phyloP scores from a whole-genome alignment of 2,888 invertebrate species.

The Andrena hattorfiana region DNA sequence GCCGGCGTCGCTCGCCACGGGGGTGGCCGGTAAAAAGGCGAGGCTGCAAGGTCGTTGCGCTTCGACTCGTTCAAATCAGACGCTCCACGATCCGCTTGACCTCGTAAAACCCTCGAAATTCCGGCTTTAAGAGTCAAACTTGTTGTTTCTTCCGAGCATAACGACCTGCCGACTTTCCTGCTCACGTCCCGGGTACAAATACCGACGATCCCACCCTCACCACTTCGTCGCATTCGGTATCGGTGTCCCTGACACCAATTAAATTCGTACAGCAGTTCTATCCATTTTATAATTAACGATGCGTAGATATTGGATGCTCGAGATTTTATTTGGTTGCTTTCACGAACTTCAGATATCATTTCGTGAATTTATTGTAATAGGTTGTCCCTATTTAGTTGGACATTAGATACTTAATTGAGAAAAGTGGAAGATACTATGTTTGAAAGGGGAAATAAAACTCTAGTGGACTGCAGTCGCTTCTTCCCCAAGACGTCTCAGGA shows the following conservation, averaged over 20 bases:
- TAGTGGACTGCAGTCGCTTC: background rate
- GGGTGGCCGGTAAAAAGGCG: slow-evolving; percentile 66
- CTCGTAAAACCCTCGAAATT: slow-evolving; percentile 52
- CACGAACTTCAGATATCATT: too few relatives aligned
- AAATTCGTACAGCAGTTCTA: background rate
- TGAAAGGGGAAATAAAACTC: too few relatives aligned
- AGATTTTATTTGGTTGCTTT: too few relatives aligned
- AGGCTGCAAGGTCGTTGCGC: slow-evolving; percentile 63
- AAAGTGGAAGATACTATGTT: too few relatives aligned
- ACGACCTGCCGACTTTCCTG: background rate
- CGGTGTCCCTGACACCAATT: background rate
- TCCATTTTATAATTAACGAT: background rate
- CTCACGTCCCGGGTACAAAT: background rate
- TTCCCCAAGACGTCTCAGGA: background rate
- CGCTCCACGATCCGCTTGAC: slow-evolving; percentile 36
- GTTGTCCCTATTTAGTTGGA: too few relatives aligned
- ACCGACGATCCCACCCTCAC: background rate
- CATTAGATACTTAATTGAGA: too few relatives aligned
- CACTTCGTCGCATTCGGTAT: background rate
- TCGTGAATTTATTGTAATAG: too few relatives aligned
- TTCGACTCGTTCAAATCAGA: slow-evolving; percentile 57
- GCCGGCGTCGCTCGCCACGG: slow-evolving; percentile 38
- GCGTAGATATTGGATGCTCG: too few relatives aligned
- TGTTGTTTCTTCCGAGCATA: slow-evolving; percentile 24
- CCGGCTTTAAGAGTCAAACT: slow-evolving; percentile 14